phyloP scores from a whole-genome alignment of 2,113 vertebrate species.

The Tychaedon coryphoeus region DNA sequence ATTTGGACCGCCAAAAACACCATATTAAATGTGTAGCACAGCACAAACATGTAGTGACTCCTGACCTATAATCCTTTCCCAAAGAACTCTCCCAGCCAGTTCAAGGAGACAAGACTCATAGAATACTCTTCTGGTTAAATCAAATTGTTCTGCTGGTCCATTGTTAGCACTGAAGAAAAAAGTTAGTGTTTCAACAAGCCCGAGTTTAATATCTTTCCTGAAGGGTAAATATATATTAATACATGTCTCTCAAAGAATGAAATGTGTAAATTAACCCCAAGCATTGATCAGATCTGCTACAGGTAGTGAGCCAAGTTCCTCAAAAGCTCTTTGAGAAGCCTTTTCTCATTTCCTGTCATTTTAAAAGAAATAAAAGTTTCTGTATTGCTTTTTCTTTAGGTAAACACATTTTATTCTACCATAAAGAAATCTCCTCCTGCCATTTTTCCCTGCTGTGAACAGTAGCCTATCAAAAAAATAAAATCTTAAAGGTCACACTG shows the following conservation, averaged over 20 bases:
- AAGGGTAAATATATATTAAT: not conserved
- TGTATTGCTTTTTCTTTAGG: constrained; percentile 18
- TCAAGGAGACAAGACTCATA: not conserved
- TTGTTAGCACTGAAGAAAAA: not conserved
- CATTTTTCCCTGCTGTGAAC: constrained; percentile 39
- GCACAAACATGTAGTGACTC: accelerated
- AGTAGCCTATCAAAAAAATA: constrained; percentile 27
- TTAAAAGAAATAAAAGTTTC: constrained; percentile 12
- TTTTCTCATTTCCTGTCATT: constrained; percentile 33
- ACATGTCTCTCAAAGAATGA: not conserved
- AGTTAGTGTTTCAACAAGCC: not conserved
- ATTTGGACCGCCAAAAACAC: not conserved
- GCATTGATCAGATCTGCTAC: not conserved
- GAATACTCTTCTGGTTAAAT: not conserved
- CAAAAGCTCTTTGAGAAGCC: not conserved
- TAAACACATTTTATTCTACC: constrained; percentile 43
- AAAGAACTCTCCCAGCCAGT: not conserved
- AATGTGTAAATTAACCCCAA: not conserved
- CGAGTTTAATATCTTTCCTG: not conserved
- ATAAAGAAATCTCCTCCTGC: constrained; percentile 27
- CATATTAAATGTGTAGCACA: not conserved
- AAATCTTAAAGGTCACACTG: constrained; percentile 53
- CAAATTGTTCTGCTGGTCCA: not conserved
- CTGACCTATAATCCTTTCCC: not conserved
- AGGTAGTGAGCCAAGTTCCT: not conserved